Conservation (phyloP, 2,888 invertebrate genomes). For the Hetaerina titia region DNA sequence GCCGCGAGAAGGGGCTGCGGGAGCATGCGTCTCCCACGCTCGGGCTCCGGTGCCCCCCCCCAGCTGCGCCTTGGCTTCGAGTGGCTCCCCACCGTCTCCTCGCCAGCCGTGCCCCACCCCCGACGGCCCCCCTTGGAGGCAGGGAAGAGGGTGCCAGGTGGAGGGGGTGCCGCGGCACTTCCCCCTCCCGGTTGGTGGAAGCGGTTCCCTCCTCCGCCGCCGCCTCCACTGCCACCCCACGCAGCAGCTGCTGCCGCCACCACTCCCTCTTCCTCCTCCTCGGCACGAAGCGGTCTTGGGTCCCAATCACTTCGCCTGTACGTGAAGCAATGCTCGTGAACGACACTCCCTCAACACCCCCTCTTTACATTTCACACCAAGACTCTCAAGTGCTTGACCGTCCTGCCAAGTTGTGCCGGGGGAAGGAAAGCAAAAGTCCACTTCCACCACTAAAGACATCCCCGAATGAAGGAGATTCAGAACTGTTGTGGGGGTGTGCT, state of each 20-base stretch:
- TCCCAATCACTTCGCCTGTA: conserved; percentile 58
- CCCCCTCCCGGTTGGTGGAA: conserved; percentile 46
- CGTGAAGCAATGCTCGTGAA: not conserved
- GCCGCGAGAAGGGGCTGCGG: conserved; percentile 51
- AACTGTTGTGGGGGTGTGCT: no score
- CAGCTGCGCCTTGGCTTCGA: conserved; percentile 48
- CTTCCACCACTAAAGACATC: no score
- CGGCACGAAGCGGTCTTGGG: conserved; percentile 17
- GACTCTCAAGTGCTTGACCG: no score
- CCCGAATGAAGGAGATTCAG: no score
- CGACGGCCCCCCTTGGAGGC: conserved; percentile 43
- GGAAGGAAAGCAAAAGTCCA: no score
- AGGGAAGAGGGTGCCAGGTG: not conserved
- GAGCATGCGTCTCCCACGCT: conserved; percentile 61
- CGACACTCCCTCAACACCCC: not conserved
- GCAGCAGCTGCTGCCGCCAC: not conserved
- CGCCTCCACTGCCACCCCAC: conserved; percentile 6
- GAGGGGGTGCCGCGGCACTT: not conserved
- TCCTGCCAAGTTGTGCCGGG: no score
- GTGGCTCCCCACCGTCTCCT: conserved; percentile 51
- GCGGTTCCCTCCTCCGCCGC: not conserved
- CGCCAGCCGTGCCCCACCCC: conserved; percentile 50
- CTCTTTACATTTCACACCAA: no score
- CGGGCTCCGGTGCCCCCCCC: conserved; percentile 59
- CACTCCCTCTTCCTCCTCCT: conserved; percentile 8